phyloP scores from a whole-genome alignment of 2,888 invertebrate species.

The Drosophila nr. perissopoda region DNA sequence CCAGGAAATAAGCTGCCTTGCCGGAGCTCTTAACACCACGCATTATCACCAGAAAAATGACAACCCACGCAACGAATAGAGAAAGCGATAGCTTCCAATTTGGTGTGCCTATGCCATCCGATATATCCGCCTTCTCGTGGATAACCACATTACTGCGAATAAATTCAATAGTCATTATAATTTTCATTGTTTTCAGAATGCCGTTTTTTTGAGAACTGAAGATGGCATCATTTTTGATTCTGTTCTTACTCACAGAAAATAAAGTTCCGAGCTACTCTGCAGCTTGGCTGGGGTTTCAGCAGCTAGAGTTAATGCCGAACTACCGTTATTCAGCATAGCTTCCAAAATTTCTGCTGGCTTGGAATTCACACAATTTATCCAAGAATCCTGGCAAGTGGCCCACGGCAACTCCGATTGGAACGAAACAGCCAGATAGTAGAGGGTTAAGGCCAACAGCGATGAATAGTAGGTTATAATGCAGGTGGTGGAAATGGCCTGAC shows the following conservation, averaged over 20 bases:
- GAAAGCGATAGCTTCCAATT: conserved; percentile 90
- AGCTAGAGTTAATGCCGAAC: background rate
- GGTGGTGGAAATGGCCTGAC: conserved; percentile 87
- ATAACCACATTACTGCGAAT: conserved; percentile 85
- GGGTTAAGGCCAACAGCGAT: conserved; percentile 89
- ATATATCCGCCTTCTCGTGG: conserved; percentile 84
- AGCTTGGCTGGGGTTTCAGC: conserved; percentile 29
- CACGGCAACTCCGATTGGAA: conserved; percentile 90
- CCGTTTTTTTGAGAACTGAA: no score
- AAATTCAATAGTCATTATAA: background rate
- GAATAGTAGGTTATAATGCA: conserved; percentile 92
- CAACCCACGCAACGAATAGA: conserved; percentile 89
- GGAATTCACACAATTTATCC: conserved; percentile 82
- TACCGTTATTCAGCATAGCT: conserved; percentile 24
- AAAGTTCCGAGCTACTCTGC: conserved; percentile 87
- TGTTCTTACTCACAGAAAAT: conserved; percentile 86
- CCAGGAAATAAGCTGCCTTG: conserved; percentile 95
- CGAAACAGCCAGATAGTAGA: conserved; percentile 90
- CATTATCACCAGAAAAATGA: conserved; percentile 89
- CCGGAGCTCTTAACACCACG: conserved; percentile 92
- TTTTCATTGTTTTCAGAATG: no score
- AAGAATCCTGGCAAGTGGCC: conserved; percentile 87
- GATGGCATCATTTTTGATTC: background rate
- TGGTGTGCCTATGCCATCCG: conserved; percentile 86
- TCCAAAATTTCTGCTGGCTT: conserved; percentile 41